Evolutionary conservation across 2,113 vertebrate genomes (phyloP), one percentile per base, ranked within the genome.

Genomic region (Callaeas wilsoni): DNA sequence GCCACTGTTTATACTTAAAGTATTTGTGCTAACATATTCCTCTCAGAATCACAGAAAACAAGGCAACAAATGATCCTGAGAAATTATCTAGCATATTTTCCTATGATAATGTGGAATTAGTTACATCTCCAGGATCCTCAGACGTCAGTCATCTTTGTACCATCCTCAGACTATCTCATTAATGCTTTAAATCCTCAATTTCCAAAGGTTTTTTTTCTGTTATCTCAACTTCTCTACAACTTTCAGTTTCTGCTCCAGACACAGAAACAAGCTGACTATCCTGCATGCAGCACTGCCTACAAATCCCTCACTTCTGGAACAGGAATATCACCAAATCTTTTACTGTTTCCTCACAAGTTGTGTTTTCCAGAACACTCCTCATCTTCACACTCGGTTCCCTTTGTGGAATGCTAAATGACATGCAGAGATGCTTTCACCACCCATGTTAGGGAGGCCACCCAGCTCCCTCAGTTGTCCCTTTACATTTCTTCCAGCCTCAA

Each of bases 341-440:
- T 5, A 22, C 5, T 71, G 6, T 50, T 70, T 75, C 9, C 5
- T 47, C 1, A 0, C 33, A 35, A 25, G 2, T 3, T 33, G 2
- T 42, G 6, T 70, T 89, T 84, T 70, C 27, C 22, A n/a, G 29
- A 82, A 2, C 4, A 37, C 7, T 33, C 6, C 9, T 78, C 16
- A 16, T 41, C 23, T 79, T 82, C 44, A 42, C 4, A 7, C 4
- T 18, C 14, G 3, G 10, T 47, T 75, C 42, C 23, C 17, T 62
- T 25, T 57, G 32, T 37, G n/a, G 30, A 15, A 12, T 20, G 3
- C 11, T 33, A 27, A 67, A 65, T 26, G 4, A 9, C 6, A 9
- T 22, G 19, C 4, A n/a, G 14, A 73, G 19, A 35, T 55, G 14
- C 20, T 37, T 59, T 30, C 20, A 56, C 15, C 13, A 15, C 8